Conservation (phyloP, 2,888 invertebrate species). For the Clistopyga incitator region DNA sequence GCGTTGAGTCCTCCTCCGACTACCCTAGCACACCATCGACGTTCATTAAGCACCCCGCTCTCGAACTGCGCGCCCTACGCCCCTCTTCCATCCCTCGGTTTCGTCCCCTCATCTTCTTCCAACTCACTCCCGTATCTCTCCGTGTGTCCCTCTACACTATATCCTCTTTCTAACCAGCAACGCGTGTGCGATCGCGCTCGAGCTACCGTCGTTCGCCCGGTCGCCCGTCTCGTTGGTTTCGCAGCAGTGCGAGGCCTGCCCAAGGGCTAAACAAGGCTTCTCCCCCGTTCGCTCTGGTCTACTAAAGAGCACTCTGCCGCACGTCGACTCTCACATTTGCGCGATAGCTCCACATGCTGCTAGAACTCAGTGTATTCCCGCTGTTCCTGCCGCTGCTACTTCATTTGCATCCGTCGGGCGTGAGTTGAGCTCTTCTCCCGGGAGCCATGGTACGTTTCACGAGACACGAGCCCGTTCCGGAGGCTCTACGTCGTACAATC, state of each 20-base stretch:
- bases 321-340: slow-evolving; percentile 43
- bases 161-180: slow-evolving; percentile 29
- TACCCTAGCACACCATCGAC: slow-evolving; percentile 65
- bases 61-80: slow-evolving; percentile 49
- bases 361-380: slow-evolving; percentile 16
- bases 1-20: slow-evolving; percentile 56
- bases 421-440: slow-evolving; percentile 24
- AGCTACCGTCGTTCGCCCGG: slow-evolving; percentile 25
- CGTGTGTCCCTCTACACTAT: slow-evolving; percentile 30
- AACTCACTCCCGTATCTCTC: slow-evolving; percentile 27
- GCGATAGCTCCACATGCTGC: slow-evolving; percentile 36
- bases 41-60: slow-evolving; percentile 70
- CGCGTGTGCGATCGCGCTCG: slow-evolving; percentile 17
- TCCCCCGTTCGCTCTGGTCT: slow-evolving; percentile 35
- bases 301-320: slow-evolving; percentile 58
- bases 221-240: slow-evolving; percentile 36
- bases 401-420: slow-evolving; percentile 43
- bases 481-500: slow-evolving; percentile 4
- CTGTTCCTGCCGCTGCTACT: slow-evolving; percentile 3
- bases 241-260: slow-evolving; percentile 34
- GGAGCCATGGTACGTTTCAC: slow-evolving; percentile 14
- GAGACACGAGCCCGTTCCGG: slow-evolving; percentile 8
- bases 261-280: slow-evolving; percentile 47
- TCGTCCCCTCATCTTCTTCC: slow-evolving; percentile 52
- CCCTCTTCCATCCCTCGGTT: slow-evolving; percentile 11